A percentile compares a stretch with the other conserved stretches of the same genome.
Evolutionary conservation across 2,797 vertebrate species (phyloP).

Genomic region (Alectoris magna): DNA sequence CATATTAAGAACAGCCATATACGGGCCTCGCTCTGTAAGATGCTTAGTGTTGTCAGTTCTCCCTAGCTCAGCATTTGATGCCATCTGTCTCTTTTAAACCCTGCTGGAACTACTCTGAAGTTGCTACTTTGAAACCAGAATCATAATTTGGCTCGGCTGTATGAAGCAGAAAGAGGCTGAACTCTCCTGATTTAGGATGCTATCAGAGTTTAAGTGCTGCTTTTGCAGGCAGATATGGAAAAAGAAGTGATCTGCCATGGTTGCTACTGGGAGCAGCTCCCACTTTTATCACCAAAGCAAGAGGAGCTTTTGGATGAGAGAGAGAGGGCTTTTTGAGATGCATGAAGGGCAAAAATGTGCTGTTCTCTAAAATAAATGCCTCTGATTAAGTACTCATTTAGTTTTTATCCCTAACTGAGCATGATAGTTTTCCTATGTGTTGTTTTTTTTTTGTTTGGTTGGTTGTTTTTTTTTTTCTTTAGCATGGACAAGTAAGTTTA

Average conservation of each 20-base stretch:
- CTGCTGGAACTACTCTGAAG: background rate
- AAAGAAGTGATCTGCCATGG: background rate
- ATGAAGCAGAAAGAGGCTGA: background rate
- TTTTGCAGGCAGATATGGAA: accelerated
- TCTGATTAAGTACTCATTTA: background rate
- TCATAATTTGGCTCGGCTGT: background rate
- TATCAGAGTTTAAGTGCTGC: accelerated
- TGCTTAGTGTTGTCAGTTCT: background rate
- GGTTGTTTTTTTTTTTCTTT: background rate
- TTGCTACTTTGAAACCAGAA: background rate
- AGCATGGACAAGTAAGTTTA: background rate
- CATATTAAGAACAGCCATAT: constrained; percentile 67
- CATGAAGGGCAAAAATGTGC: background rate
- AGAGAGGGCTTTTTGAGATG: background rate
- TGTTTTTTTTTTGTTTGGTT: background rate
- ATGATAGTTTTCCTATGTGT: background rate
- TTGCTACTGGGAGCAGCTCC: background rate
- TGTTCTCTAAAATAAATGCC: background rate
- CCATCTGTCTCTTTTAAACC: background rate
- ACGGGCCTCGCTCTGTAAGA: constrained; percentile 43
- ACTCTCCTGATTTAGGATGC: background rate
- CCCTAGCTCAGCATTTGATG: constrained; percentile 16
- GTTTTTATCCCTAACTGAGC: background rate
- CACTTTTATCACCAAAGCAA: background rate
- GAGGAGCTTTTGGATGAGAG: background rate